A percentile compares a stretch with the other conserved stretches of the same genome.
phyloP scores from a whole-genome alignment of 1,140 invertebrate genomes.

The Drosophila obscura region DNA sequence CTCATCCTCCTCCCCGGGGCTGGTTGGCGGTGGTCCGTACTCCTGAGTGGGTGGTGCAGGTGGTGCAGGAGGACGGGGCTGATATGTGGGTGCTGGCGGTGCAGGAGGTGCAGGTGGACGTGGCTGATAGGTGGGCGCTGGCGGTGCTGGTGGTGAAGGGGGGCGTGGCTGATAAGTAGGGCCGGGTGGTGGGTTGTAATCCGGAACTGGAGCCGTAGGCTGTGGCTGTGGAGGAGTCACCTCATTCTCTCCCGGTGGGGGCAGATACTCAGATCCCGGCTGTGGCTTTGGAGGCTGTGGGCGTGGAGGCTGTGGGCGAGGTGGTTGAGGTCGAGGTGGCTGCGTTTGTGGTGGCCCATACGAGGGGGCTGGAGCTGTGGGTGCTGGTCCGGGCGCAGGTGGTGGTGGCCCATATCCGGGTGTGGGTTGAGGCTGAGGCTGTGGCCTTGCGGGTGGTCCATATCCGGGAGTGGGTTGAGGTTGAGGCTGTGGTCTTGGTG shows the following conservation, averaged over 20 bases:
- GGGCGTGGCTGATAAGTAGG: conserved; percentile 36
- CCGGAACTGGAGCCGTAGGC: conserved; percentile 47
- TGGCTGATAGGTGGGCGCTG: conserved; percentile 28
- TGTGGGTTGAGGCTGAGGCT: background rate
- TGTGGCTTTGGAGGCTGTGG: conserved; percentile 46
- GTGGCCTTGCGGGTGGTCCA: conserved; percentile 19
- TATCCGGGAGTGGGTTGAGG: conserved; percentile 8
- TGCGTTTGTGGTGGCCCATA: conserved; percentile 49
- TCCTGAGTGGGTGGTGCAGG: conserved; percentile 47
- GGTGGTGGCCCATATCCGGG: conserved; percentile 24
- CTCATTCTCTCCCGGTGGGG: conserved; percentile 57
- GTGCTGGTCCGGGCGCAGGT: conserved; percentile 8
- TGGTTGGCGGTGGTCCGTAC: conserved; percentile 61
- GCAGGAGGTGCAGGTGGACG: conserved; percentile 36
- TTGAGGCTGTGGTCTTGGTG: conserved; percentile 18
- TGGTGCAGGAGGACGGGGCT: conserved; percentile 40
- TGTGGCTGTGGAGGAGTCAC: conserved; percentile 45
- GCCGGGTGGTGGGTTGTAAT: conserved; percentile 42
- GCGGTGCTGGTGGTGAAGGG: conserved; percentile 29
- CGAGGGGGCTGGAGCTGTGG: background rate
- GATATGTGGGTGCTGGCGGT: conserved; percentile 44
- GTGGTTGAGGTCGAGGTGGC: conserved; percentile 41
- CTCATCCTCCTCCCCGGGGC: conserved; percentile 39
- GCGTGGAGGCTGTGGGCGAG: conserved; percentile 38
- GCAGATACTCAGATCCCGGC: conserved; percentile 58